These are phyloP conservation scores for Amblyraja radiata DNA, from an alignment of 2,797 vertebrate genomes.

Conservation along the genomic window DNA sequence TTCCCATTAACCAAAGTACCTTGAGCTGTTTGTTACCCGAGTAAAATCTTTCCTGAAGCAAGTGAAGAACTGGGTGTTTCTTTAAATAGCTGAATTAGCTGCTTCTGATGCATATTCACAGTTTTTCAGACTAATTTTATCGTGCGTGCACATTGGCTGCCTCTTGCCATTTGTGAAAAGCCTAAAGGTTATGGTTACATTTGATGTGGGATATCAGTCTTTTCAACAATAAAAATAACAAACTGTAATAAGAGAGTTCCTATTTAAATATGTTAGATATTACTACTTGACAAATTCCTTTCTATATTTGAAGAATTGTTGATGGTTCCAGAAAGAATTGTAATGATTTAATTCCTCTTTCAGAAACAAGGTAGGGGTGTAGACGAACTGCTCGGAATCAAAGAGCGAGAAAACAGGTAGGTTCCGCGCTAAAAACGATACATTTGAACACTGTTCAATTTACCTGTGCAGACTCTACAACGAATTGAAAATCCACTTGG, in stretches of 20 bases:
- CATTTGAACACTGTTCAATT: neutral
- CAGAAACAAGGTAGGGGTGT: slow-evolving; percentile 26
- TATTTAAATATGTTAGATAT: neutral
- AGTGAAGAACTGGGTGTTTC: neutral
- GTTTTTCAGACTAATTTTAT: too few relatives aligned
- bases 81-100: neutral
- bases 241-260: neutral
- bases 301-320: neutral
- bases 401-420: slow-evolving; percentile 10
- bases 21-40: neutral
- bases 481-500: neutral
- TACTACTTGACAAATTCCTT: neutral
- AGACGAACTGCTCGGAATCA: slow-evolving; percentile 11
- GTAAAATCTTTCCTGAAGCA: neutral
- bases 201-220: neutral
- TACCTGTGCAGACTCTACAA: neutral
- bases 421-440: neutral
- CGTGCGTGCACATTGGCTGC: neutral
- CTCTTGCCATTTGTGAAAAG: neutral
- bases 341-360: neutral
- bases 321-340: neutral
- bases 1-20: neutral
- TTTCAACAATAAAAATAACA: neutral
- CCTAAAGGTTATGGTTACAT: too few relatives aligned
- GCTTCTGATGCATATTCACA: neutral